Evolutionary conservation across 2,888 invertebrate species (phyloP).

Genomic region (Lithosia quadra): DNA sequence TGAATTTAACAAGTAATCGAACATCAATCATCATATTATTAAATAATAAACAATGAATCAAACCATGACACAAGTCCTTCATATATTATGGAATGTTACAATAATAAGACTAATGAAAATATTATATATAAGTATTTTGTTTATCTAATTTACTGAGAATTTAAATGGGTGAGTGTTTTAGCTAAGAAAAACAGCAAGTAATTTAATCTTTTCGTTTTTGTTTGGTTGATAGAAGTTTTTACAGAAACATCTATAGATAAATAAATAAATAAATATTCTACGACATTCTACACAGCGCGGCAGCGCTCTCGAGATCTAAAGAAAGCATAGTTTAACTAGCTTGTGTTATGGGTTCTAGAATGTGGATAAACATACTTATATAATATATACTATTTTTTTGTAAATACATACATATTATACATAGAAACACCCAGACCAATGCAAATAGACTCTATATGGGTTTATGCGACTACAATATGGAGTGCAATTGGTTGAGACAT

Average conservation of each 20-base stretch:
- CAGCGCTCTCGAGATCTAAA: too few relatives aligned
- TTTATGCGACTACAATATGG: too few relatives aligned
- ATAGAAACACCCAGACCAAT: too few relatives aligned
- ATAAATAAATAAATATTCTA: too few relatives aligned
- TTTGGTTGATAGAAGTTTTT: not conserved
- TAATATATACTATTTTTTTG: too few relatives aligned
- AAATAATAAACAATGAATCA: conserved; percentile 7
- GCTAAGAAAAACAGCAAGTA: not conserved
- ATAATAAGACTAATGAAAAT: conserved; percentile 10
- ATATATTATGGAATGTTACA: not conserved
- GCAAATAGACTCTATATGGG: too few relatives aligned
- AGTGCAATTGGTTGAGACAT: too few relatives aligned
- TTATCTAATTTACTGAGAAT: not conserved
- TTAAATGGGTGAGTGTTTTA: not conserved
- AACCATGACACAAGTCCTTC: not conserved
- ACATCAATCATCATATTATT: not conserved
- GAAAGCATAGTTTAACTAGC: too few relatives aligned
- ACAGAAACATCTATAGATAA: not conserved
- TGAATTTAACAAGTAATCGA: not conserved
- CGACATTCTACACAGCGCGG: too few relatives aligned
- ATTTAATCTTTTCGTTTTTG: not conserved
- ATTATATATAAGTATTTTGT: conserved; percentile 1
- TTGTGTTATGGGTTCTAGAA: too few relatives aligned
- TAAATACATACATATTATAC: too few relatives aligned
- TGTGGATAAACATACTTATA: too few relatives aligned